Evolutionary conservation across 1,140 invertebrate species (phyloP), one percentile per base, ranked within the genome.

Genomic region (Trachymyrmex septentrionalis): DNA sequence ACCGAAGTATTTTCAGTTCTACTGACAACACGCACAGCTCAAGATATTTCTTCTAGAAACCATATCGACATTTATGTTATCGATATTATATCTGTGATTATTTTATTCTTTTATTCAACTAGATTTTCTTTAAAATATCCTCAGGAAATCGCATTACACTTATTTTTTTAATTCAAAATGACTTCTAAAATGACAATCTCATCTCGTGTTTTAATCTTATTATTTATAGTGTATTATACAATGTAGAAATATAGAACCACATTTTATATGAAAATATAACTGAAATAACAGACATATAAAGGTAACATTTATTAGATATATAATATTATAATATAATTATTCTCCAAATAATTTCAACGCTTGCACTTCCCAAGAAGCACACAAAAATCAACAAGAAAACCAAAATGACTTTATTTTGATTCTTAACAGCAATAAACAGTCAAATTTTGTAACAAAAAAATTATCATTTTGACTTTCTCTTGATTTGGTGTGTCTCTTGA

Each of bases 1-100:
- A 44, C 2, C 5, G 3, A 14, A 73, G 12, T 59, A 82, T 72
- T 82, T 73, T 21, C 19, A 82, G 14, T 24, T 19, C 44, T 24
- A 61, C 48, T 50, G 72, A 38, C 34, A 3, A 59, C 38, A 71
- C 78, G 34, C 14, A 24, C 34, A n/a, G 24, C 34, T 44, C 16
- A 21, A 73, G 73, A 72, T 73, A 48, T 69, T 3, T 80, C 19
- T 19, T n/a, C n/a, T 81, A 21, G 19, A 59, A 48, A 48, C 14
- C 14, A 44, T 21, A 38, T n/a, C 38, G 21, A 59, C 57, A 19
- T 44, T 44, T 44, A 44, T 44, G 38, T 44, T 44, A 44, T 44
- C 38, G 14, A 50, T 14, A 50, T 50, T 50, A 50, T 21, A 44
- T n/a, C 38, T 19, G 48, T 72, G 14, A 59, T 30, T 53, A 61